Evolutionary conservation across 1,140 invertebrate genomes (phyloP).

Genomic region (Drosophila malerkotliana): DNA sequence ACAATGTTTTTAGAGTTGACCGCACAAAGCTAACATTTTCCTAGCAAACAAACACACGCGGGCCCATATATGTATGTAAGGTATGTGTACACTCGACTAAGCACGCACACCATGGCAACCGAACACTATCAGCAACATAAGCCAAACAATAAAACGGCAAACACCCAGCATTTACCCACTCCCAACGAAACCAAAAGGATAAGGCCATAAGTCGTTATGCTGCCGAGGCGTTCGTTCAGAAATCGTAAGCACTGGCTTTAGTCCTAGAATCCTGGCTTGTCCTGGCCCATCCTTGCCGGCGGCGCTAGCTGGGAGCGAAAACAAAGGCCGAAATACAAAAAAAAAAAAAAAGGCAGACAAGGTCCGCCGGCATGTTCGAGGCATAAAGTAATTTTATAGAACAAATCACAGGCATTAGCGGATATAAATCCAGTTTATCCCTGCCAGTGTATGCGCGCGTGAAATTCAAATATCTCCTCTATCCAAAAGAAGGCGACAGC

Average conservation of each 20-base stretch:
- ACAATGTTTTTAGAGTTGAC: slow-evolving; percentile 45
- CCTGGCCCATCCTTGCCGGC: slow-evolving; percentile 14
- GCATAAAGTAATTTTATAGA: slow-evolving; percentile 83
- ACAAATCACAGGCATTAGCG: slow-evolving; percentile 82
- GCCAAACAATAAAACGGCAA: slow-evolving; percentile 44
- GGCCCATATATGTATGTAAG: not conserved
- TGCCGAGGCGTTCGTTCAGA: slow-evolving; percentile 45
- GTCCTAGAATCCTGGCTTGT: slow-evolving; percentile 9
- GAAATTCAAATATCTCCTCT: slow-evolving; percentile 73
- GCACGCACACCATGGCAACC: slow-evolving; percentile 20
- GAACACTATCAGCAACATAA: slow-evolving; percentile 49
- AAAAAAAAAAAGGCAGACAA: slow-evolving; percentile 18
- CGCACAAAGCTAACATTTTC: slow-evolving; percentile 53
- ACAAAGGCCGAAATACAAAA: slow-evolving; percentile 31
- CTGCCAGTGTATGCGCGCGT: slow-evolving; percentile 77
- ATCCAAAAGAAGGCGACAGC: slow-evolving; percentile 7
- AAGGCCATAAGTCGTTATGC: slow-evolving; percentile 69
- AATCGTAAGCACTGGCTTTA: slow-evolving; percentile 57
- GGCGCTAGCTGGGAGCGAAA: slow-evolving; percentile 9
- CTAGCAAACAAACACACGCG: slow-evolving; percentile 3
- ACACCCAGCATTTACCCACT: slow-evolving; percentile 43
- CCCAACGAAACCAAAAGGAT: slow-evolving; percentile 59
- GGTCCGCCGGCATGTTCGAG: slow-evolving; percentile 60
- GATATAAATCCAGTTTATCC: slow-evolving; percentile 80
- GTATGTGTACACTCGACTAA: not conserved